Base-by-base conservation (phyloP, 2,888 invertebrate genomes). In the Xestia xanthographa region DNA sequence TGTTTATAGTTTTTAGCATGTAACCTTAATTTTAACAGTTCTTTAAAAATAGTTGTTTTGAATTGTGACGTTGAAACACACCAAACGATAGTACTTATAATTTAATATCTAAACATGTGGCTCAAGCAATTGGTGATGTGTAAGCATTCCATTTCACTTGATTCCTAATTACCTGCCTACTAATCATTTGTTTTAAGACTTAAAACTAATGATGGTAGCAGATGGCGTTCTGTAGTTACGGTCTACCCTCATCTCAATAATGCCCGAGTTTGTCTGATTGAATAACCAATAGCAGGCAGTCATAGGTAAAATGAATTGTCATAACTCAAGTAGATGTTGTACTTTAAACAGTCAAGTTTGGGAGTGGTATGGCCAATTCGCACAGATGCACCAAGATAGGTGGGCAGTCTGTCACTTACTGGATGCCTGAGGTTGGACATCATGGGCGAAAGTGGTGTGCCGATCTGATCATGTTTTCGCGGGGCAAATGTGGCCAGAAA, bases 21-120 rank as follows among this genome's bases (percentile, higher is more conserved):
- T 77, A 78, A 78, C 73, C 77, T 14, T 58, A 73, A n/a, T 65
- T 80, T 0, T 1, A 12, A 22, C 0, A 14, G 9, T 43, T 45
- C 0, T 45, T n/a, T n/a, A 5, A 29, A 17, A 3, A 41, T 70
- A 53, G 50, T 20, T 45, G 14, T 14, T 29, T 48, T 17, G 12
- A 29, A 38, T 1, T 63, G 17, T n/a, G 48, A 56, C n/a, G 4
- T 9, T 43, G 20, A 70, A 45, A 14, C 5, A 20, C 26, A 50
- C 9, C 62, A 53, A 29, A 62, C 45, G 3, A 17, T n/a, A 50
- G 17, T 41, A 26, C 17, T 22, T n/a, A n/a, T n/a, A n/a, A n/a
- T n/a, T n/a, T n/a, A n/a, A 38, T 38, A 43, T 38, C 14, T 20
- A n/a, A 20, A 38, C 50, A 69, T 50, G 43, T 12, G 43, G 34